A percentile compares a stretch with the other conserved stretches of the same genome.
Conservation (phyloP, 2,113 vertebrate genomes). For the Calidris pygmaea region DNA sequence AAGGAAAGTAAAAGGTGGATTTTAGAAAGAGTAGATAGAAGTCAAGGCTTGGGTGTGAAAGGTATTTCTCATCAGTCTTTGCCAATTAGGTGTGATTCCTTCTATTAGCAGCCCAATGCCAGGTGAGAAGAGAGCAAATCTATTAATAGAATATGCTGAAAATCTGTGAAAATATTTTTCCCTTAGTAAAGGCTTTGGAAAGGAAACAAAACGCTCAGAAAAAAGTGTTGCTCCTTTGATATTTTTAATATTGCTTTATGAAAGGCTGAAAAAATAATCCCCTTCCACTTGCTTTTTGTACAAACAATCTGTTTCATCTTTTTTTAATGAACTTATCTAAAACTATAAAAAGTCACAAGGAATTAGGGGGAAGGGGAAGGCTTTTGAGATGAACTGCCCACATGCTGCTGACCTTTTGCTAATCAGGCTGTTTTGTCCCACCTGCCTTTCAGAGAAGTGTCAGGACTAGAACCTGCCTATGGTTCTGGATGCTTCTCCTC, state of each 20-base stretch:
- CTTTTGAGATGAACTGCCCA: neutral
- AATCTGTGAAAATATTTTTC: neutral
- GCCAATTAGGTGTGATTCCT: neutral
- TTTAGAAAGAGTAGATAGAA: neutral
- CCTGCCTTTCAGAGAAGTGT: neutral
- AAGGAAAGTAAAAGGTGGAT: neutral
- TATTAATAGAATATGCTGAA: neutral
- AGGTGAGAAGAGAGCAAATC: neutral
- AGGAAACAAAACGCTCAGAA: neutral
- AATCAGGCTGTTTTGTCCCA: neutral
- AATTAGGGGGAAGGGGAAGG: neutral
- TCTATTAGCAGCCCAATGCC: neutral
- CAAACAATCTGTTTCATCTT: neutral
- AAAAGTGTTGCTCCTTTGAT: neutral
- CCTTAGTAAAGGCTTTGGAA: neutral
- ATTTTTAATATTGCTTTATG: constrained; percentile 13
- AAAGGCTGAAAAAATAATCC: constrained; percentile 1
- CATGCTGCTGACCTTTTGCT: accelerated
- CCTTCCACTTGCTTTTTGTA: neutral
- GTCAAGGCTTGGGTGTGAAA: neutral
- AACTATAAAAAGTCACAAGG: neutral
- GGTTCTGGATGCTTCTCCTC: neutral
- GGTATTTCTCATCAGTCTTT: neutral
- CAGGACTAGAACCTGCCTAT: neutral
- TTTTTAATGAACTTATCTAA: neutral